Evolutionary conservation across 2,888 invertebrate species (phyloP).

Genomic region (Osmoderma eremita): DNA sequence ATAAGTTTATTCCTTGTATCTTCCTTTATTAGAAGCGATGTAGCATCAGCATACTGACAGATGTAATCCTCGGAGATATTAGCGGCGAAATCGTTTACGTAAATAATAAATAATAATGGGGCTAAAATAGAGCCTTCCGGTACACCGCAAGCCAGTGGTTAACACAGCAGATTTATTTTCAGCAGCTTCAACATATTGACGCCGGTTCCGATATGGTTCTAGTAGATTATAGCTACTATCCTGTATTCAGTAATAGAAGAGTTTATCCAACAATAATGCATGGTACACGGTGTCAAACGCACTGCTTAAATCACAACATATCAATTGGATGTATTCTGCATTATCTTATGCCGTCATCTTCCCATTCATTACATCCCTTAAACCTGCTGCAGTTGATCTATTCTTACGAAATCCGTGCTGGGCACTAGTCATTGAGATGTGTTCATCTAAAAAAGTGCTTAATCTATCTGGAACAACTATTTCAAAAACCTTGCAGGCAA

Average conservation of each 20-base stretch:
- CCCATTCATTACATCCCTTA: not conserved
- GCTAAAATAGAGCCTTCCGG: not conserved
- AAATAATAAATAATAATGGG: not conserved
- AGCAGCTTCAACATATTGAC: no score
- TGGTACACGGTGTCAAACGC: conserved; percentile 1
- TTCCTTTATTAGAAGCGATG: no score
- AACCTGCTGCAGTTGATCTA: not conserved
- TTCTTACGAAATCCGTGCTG: conserved; percentile 1
- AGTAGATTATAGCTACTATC: not conserved
- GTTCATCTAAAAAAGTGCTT: no score
- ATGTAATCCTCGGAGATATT: no score
- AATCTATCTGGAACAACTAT: no score
- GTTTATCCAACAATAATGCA: not conserved
- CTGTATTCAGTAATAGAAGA: not conserved
- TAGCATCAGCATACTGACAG: no score
- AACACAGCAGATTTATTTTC: no score
- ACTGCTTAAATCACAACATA: not conserved
- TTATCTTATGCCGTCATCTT: not conserved
- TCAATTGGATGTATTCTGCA: not conserved
- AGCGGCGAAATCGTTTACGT: not conserved
- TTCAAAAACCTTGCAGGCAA: no score
- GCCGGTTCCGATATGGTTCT: no score
- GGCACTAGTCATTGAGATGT: not conserved
- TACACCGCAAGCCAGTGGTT: not conserved
- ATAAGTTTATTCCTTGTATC: no score